A percentile compares a stretch with the other conserved stretches of the same genome.
Evolutionary conservation across 1,140 invertebrate genomes (phyloP).

Genomic region (Melitaea cinxia): DNA sequence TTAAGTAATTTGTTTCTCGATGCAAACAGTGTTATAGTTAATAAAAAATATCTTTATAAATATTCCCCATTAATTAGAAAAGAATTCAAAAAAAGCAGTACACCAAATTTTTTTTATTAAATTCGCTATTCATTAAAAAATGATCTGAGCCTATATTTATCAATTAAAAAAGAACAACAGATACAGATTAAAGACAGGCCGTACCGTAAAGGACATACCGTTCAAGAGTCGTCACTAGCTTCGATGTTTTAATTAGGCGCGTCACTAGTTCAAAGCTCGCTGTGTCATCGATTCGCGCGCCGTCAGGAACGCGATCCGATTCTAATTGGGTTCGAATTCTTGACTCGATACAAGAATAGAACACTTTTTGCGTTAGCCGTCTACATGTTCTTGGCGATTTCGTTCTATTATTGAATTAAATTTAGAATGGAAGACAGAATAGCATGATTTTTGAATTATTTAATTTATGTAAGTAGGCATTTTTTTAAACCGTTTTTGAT

Average conservation of each 20-base stretch:
- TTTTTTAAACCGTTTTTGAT: too few relatives aligned
- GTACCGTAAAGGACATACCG: neutral
- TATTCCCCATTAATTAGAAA: too few relatives aligned
- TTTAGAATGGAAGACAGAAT: too few relatives aligned
- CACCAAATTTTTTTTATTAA: too few relatives aligned
- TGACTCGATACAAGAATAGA: slow-evolving; percentile 31
- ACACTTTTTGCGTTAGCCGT: neutral
- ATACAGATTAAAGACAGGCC: neutral
- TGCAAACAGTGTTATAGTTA: too few relatives aligned
- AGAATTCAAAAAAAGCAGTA: too few relatives aligned
- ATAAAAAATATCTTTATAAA: too few relatives aligned
- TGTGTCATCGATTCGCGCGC: slow-evolving; percentile 28
- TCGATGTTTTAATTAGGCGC: slow-evolving; percentile 29
- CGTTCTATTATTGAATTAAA: neutral
- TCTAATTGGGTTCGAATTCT: slow-evolving; percentile 39
- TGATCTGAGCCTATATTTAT: neutral
- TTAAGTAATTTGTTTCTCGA: too few relatives aligned
- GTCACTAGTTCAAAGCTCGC: slow-evolving; percentile 21
- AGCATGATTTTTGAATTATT: too few relatives aligned
- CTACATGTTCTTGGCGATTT: neutral
- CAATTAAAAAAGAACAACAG: neutral
- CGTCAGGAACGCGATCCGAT: slow-evolving; percentile 29
- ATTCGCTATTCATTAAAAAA: too few relatives aligned
- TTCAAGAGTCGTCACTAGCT: slow-evolving; percentile 10
- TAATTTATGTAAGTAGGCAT: too few relatives aligned